Base-by-base conservation (phyloP, 2,797 vertebrate species). In the Pyrrhura leucotis region DNA sequence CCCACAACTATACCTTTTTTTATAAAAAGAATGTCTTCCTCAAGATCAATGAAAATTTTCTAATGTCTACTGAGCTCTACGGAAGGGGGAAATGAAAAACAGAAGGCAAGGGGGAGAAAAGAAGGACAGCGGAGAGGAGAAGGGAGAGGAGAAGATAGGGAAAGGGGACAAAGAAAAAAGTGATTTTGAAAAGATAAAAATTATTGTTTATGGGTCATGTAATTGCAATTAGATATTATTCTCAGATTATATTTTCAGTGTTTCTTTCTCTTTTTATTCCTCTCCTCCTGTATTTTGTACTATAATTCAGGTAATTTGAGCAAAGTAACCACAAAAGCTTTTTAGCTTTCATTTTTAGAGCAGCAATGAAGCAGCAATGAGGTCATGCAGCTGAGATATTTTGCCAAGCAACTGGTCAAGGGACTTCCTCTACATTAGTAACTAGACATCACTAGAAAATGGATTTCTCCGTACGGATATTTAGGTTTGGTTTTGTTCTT, bases 71-170 rank as follows among this genome's bases (percentile, higher is more conserved):
- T 51, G 19, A 58, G 11, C 4, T 81, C 35, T 14, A 29, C 12
- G 9, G 35, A 75, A 58, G 6, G 3, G 4, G 2, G 3, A 10
- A 37, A 58, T n/a, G 39, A 37, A 20, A 2, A 26, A 35, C 4
- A 14, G 23, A 59, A 22, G 7, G 1, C 3, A 14, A 2, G 4
- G 3, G 4, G 4, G 1, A 35, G 10, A 10, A 3, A 1, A 19
- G 16, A 23, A 51, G 14, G 4, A 22, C 3, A 5, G 26, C 3
- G 9, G n/a, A 53, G 17, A 44, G 14, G 4, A 14, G 5, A 4
- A 31, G 6, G 10, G 4, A 26, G 12, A 31, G 14, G 5, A 4
- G 6, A 8, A 15, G 39, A 22, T 10, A 29, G 18, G 7, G 40
- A 45, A 62, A 7, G 7, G 14, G 4, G 10, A 19, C 10, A 17